These are phyloP conservation scores for Gopherus evgoodei DNA, from an alignment of 2,113 vertebrate genomes.

Conservation along the genomic window DNA sequence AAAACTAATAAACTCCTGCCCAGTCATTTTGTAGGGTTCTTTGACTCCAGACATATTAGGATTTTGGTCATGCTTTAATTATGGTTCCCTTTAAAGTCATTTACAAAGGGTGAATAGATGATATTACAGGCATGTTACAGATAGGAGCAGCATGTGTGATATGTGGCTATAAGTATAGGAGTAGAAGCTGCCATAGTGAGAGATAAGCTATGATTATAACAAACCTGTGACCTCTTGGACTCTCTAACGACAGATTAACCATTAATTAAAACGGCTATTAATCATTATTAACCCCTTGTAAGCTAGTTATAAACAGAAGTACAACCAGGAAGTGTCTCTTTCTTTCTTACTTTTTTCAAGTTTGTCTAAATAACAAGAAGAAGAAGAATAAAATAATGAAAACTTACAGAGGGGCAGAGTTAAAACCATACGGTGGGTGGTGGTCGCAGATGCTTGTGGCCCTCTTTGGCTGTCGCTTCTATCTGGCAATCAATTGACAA, in stretches of 20 bases:
- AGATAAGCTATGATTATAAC: slow-evolving; percentile 57
- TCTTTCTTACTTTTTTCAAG: background rate
- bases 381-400: slow-evolving; percentile 68
- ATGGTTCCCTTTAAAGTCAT: background rate
- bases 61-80: background rate
- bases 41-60: background rate
- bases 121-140: background rate
- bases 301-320: background rate
- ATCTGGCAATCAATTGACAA: slow-evolving; percentile 81
- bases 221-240: slow-evolving; percentile 62
- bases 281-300: slow-evolving; percentile 71
- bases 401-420: slow-evolving; percentile 79
- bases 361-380: slow-evolving; percentile 50
- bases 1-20: background rate
- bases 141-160: background rate
- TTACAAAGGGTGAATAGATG: slow-evolving; percentile 7
- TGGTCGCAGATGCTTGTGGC: slow-evolving; percentile 74
- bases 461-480: slow-evolving; percentile 79
- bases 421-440: slow-evolving; percentile 79
- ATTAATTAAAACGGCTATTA: slow-evolving; percentile 64
- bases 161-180: background rate
- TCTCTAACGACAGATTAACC: slow-evolving; percentile 54
- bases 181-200: background rate
- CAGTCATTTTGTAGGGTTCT: background rate
- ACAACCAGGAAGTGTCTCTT: background rate